phyloP scores from a whole-genome alignment of 1,140 invertebrate genomes.

The Bilobella aurantiaca region DNA sequence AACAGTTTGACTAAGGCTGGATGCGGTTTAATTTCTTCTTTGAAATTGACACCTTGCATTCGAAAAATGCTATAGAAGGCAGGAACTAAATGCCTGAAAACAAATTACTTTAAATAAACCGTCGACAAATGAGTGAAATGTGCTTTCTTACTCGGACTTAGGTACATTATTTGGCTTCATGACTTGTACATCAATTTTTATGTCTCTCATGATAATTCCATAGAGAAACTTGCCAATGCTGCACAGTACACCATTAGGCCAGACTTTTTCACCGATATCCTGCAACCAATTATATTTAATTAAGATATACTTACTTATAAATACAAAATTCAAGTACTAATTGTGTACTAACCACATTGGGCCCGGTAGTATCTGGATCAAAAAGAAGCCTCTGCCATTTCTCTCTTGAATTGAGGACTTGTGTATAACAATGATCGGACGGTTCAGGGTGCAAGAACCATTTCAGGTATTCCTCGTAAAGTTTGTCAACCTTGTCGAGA shows the following conservation, averaged over 20 bases:
- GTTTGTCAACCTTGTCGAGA: constrained; percentile 52
- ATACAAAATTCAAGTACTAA: background rate
- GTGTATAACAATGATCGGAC: background rate
- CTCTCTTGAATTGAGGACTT: constrained; percentile 51
- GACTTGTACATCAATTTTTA: constrained; percentile 65
- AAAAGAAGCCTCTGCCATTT: constrained; percentile 59
- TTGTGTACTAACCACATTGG: constrained; percentile 45
- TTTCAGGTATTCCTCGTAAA: constrained; percentile 59
- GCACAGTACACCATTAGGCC: constrained; percentile 52
- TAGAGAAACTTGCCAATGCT: constrained; percentile 73
- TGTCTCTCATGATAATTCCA: constrained; percentile 71
- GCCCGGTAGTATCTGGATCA: constrained; percentile 45
- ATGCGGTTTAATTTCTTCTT: constrained; percentile 76
- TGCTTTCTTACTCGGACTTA: constrained; percentile 42
- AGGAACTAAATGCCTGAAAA: constrained; percentile 47
- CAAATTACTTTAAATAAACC: constrained; percentile 3
- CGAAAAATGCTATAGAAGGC: constrained; percentile 74
- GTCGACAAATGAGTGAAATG: background rate
- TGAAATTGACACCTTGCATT: constrained; percentile 49
- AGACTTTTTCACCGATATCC: constrained; percentile 49
- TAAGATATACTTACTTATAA: constrained; percentile 3
- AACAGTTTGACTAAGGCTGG: constrained; percentile 59
- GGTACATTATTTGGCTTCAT: constrained; percentile 46
- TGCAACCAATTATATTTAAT: constrained; percentile 27
- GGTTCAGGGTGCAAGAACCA: constrained; percentile 49